Evolutionary conservation across 2,113 vertebrate genomes (phyloP), one percentile per base, ranked within the genome.

Genomic region (Hippocampus abdominalis): DNA sequence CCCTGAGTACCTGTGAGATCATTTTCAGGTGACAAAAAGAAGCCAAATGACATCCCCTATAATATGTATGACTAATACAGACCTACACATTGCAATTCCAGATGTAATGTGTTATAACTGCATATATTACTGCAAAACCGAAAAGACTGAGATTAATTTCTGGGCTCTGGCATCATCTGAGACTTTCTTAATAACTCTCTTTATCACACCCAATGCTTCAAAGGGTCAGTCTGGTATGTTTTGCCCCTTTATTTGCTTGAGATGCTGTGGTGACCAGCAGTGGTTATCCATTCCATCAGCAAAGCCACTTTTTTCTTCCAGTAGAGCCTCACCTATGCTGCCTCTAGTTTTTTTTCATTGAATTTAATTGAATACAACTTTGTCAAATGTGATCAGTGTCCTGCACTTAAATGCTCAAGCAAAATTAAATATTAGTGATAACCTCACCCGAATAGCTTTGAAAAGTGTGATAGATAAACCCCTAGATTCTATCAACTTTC

Each of bases 261-360:
- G 77, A 75, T 68, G 61, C 72, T 62, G 60, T 76, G 72, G 69
- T 77, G 78, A 82, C 69, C n/a, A 39, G 44, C 15, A n/a, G 20
- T 60, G 68, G 80, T 81, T 87, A 66, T 84, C 81, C 75, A 68
- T 69, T 67, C 75, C 21, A 53, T n/a, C 8, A 62, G 80, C 71
- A 51, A 71, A 61, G 71, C 49, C 73, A 49, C 32, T 79, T 78
- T 76, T 84, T 44, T 44, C 29, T 29, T 81, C 54, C 39, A 40
- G 13, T 2, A 23, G 69, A 46, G 20, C 75, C 32, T 79, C 61
- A 56, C 59, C 53, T 27, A 74, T 64, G 60, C 36, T 78, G 75
- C 59, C 81, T 75, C 87, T 44, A 48, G 84, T n/a, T n/a, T n/a
- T n/a, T n/a, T n/a, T n/a, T n/a, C n/a, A n/a, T n/a, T n/a, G n/a